phyloP scores from a whole-genome alignment of 2,797 vertebrate genomes.

The Pelodytes ibericus region DNA sequence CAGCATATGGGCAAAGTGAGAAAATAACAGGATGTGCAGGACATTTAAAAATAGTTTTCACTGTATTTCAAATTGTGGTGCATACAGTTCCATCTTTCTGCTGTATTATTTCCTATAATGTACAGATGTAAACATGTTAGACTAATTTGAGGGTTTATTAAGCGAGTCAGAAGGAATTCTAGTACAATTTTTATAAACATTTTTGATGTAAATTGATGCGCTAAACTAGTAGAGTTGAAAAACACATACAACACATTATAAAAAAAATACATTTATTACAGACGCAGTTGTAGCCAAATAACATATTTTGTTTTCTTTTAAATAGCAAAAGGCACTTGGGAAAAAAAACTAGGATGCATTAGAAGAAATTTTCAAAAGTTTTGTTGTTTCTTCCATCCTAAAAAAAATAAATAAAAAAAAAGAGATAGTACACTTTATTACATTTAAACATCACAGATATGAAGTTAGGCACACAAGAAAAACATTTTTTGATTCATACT shows the following conservation, averaged over 20 bases:
- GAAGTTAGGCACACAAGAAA: too few species aligned
- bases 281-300: background rate
- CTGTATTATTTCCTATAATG: slow-evolving; percentile 8
- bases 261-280: slow-evolving; percentile 42
- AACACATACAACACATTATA: background rate
- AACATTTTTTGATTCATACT: too few species aligned
- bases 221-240: too few species aligned
- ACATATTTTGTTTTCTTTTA: background rate
- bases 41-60: slow-evolving; percentile 24
- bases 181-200: too few species aligned
- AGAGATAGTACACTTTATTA: too few species aligned
- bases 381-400: slow-evolving; percentile 84
- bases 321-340: background rate
- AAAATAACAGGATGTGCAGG: slow-evolving; percentile 1
- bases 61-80: slow-evolving; percentile 14
- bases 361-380: slow-evolving; percentile 74
- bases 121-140: slow-evolving; percentile 30
- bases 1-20: slow-evolving; percentile 27
- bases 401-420: slow-evolving; percentile 22
- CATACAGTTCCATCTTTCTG: slow-evolving; percentile 4
- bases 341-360: slow-evolving; percentile 56
- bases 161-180: too few species aligned
- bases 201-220: too few species aligned
- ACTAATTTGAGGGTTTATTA: too few species aligned
- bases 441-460: too few species aligned